Evolutionary conservation across 2,888 invertebrate species (phyloP), one percentile per base, ranked within the genome.

Genomic region (Abscondita cerata): DNA sequence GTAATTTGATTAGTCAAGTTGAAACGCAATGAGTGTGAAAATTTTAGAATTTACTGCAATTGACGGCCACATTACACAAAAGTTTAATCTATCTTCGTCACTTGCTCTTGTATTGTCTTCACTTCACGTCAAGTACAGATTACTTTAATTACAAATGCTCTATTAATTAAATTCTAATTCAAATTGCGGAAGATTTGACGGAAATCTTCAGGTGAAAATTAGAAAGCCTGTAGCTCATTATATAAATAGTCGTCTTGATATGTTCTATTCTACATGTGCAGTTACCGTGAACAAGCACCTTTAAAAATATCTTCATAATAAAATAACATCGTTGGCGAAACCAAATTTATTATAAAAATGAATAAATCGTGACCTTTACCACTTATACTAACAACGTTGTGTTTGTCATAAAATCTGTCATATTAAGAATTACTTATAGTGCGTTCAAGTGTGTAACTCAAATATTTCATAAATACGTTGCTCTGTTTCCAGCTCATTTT

Each of bases 381-480:
- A 6, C 4, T n/a, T 25, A 25, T 6, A 4, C 6, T 25, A 25
- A 6, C 6, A 25, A 4, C 6, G 25, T 52, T 53, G 41, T 57
- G 48, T 53, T 52, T 34, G 40, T 52, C 54, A 62, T 58, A 50
- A 58, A 62, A 58, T 62, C 48, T 58, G 57, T 62, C 62, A 62
- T 62, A 62, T 62, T 59, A 56, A 60, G 57, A 56, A 67, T 70
- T 64, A 70, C 66, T 70, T 68, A 57, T 44, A 13, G 59, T 48
- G 55, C 64, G 59, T 48, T 57, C 62, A 52, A 65, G 68, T 67
- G 70, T 68, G 44, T 71, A 67, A 71, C 70, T 71, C 67, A 69
- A 69, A 70, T 71, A 71, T 70, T 70, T 67, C 70, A 69, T 70
- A 70, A 70, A 70, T 68, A 68, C 67, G 67, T 63, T 65, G 69